phyloP scores from a whole-genome alignment of 2,113 vertebrate species.

The Phrynosoma platyrhinos region DNA sequence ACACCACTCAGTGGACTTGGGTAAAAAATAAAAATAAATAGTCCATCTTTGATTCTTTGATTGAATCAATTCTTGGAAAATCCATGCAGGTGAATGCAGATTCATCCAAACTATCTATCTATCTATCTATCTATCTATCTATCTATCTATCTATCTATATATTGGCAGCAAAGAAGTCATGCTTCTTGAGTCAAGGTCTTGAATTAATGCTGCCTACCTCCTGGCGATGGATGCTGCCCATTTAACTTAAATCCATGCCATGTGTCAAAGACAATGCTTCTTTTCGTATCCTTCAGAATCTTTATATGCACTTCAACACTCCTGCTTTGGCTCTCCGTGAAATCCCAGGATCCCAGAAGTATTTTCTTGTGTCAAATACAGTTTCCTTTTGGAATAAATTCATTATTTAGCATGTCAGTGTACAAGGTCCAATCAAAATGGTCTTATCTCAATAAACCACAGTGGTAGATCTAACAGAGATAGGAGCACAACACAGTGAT shows the following conservation, averaged over 20 bases:
- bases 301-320: constrained; percentile 15
- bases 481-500: constrained; percentile 1
- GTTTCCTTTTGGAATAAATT: constrained; percentile 44
- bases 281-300: constrained; percentile 41
- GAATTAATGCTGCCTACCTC: not conserved
- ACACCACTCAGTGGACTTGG: not conserved
- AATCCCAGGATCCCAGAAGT: constrained; percentile 35
- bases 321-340: not conserved
- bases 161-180: not conserved
- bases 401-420: constrained; percentile 33
- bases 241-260: not conserved
- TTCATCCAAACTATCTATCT: not conserved
- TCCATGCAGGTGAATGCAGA: not conserved
- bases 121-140: too few species aligned
- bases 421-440: constrained; percentile 42
- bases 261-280: rapidly evolving
- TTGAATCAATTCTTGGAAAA: too few species aligned
- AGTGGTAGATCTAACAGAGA: constrained; percentile 17
- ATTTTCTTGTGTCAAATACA: constrained; percentile 42
- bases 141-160: too few species aligned
- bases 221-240: not conserved
- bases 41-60: not conserved
- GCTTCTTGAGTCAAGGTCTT: not conserved
- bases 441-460: constrained; percentile 37
- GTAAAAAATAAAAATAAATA: not conserved